Base-by-base conservation (phyloP, 2,113 vertebrate genomes). In the Pitta sordida region DNA sequence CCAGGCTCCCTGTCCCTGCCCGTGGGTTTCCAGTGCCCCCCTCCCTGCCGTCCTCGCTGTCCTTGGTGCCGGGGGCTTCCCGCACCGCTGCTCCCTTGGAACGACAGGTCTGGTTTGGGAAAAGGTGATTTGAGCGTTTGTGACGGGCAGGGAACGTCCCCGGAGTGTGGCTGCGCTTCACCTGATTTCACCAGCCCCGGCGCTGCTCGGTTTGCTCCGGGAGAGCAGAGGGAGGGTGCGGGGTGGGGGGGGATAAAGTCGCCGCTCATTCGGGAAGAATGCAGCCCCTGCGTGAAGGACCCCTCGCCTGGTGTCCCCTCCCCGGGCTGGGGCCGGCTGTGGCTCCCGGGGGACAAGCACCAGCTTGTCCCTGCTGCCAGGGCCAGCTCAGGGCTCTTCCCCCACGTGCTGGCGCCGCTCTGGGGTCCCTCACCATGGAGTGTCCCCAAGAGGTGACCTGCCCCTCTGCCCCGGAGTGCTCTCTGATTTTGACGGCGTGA, bases 321-420 rank as follows among this genome's bases (percentile, higher is more conserved):
- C 29, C 20, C 0, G 0, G 4, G 2, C 32, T 59, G 65, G 8
- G 21, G 22, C 23, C 1, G 32, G 8, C 53, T 6, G 21, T 5
- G 51, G 51, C 26, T 15, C 2, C 36, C 51, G 48, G 5, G 36
- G 3, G 0, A 0, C 37, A 55, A 30, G 26, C 34, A 39, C 0
- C 0, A n/a, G 26, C 52, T 32, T 32, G 29, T 59, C 53, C 56
- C 36, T 0, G 1, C 21, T 64, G 20, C 20, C 44, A 14, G 14
- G 36, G 18, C 0, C 1, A 46, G 64, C 78, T 73, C 41, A 10
- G 82, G 55, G 9, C 49, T 22, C 26, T n/a, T 68, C 11, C 32
- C 26, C 24, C 0, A 4, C 3, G 17, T 34, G 23, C 10, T 2
- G 4, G 3, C 44, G 34, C 15, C 8, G 9, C 70, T 37, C n/a